A percentile compares a stretch with the other conserved stretches of the same genome.
Evolutionary conservation across 2,888 invertebrate genomes (phyloP).

Genomic region (Gastrophysa polygoni): DNA sequence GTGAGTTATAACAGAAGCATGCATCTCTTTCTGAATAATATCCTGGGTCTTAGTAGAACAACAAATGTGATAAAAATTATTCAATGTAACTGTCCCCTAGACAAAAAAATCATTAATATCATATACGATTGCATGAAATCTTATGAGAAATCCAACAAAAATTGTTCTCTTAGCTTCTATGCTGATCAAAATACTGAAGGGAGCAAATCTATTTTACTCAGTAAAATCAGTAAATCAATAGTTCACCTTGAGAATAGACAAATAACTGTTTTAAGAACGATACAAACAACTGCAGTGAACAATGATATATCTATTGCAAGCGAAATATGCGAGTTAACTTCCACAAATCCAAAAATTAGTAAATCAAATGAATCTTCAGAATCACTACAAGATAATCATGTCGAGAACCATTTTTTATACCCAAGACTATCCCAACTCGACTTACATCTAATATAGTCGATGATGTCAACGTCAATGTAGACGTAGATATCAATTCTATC

Average conservation of each 20-base stretch:
- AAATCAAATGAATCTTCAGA: too few species aligned
- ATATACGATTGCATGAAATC: not conserved
- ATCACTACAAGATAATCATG: too few species aligned
- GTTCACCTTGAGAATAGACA: too few species aligned
- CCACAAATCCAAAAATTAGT: not conserved
- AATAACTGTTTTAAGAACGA: too few species aligned
- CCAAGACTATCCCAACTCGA: too few species aligned
- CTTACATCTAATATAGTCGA: too few species aligned
- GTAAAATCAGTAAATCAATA: not conserved
- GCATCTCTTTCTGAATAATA: not conserved
- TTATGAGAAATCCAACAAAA: not conserved
- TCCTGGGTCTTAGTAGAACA: not conserved
- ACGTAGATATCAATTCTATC: too few species aligned
- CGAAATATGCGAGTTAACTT: not conserved
- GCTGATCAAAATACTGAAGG: not conserved
- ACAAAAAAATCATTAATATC: constrained; percentile 8
- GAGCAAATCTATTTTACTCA: not conserved
- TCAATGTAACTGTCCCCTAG: not conserved
- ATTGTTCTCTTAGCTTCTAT: not conserved
- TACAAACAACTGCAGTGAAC: not conserved
- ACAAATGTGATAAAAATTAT: not conserved
- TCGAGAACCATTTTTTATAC: too few species aligned
- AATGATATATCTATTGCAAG: not conserved
- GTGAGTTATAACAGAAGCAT: not conserved
- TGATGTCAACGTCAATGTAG: too few species aligned